These are phyloP conservation scores for Oceanodroma tethys DNA, from an alignment of 2,113 vertebrate species.

Conservation along the genomic window DNA sequence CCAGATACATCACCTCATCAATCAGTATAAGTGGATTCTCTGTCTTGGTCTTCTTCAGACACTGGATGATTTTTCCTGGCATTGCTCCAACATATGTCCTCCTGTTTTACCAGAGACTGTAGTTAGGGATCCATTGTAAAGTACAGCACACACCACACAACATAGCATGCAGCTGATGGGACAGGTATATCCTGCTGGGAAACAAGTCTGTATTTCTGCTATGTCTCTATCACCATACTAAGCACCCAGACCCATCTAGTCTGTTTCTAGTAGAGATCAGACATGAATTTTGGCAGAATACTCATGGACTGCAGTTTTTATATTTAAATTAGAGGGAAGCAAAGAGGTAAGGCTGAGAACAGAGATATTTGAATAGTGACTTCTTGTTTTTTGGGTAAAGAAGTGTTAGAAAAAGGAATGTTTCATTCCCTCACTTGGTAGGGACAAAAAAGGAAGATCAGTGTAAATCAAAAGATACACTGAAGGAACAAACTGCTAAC, in stretches of 20 bases:
- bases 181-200: background rate
- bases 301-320: background rate
- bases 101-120: constrained; percentile 69
- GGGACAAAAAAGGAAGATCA: background rate
- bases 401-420: background rate
- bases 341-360: background rate
- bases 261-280: background rate
- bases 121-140: background rate
- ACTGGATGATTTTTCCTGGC: constrained; percentile 98
- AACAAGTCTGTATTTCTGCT: background rate
- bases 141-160: background rate
- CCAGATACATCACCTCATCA: constrained; percentile 82
- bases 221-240: background rate
- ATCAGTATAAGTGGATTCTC: constrained; percentile 96
- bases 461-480: background rate
- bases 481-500: background rate
- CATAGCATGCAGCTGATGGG: background rate
- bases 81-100: constrained; percentile 97
- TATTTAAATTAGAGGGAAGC: background rate
- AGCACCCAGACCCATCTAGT: background rate
- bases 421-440: background rate
- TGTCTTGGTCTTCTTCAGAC: constrained; percentile 96
- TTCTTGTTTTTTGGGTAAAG: background rate
- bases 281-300: background rate
- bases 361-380: background rate